Evolutionary conservation across 1,140 invertebrate genomes (phyloP), one percentile per base, ranked within the genome.

Genomic region (Stegodyphus mimosarum): DNA sequence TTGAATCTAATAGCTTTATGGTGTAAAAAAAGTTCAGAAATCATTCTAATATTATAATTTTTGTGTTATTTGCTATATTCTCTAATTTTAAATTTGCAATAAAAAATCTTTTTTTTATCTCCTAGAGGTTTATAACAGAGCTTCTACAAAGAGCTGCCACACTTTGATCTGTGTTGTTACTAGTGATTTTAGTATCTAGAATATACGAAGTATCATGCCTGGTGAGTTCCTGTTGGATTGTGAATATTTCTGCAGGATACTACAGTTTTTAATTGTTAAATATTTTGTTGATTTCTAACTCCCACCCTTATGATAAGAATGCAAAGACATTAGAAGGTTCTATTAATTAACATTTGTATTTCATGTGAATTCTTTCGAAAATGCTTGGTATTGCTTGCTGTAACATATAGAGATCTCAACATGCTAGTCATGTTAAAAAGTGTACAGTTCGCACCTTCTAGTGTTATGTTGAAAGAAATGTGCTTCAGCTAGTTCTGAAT

Each of bases 261-360:
- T 55, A 48, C 49, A 48, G 48, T 60, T 77, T 77, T 77, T 77
- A 77, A 77, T 77, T 77, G 60, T 66, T 66, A 60, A 77, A 77
- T 64, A 64, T 48, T 60, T 77, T 77, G 49, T 77, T 77, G 13
- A 64, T 77, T 77, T 77, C 3, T 63, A 13, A 77, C 48, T 33
- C 55, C 60, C 50, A 50, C 48, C 17, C 17, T 13, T 55, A n/a
- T 11, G 52, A 73, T 52, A 73, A 18, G 52, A 60, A 10, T 60
- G 55, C 2, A 60, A 60, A 10, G 9, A 60, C 55, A 10, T 9
- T 10, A 60, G 15, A 15, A 60, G 9, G 55, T 10, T 10, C 55
- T 60, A 15, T 15, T 10, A 10, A 10, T 10, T 15, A 10, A 10
- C 15, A 60, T 60, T 15, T 10, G 15, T 60, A 60, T 60, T 10